Base-by-base conservation (phyloP, 2,797 vertebrate species). In the Delichon dasypus region DNA sequence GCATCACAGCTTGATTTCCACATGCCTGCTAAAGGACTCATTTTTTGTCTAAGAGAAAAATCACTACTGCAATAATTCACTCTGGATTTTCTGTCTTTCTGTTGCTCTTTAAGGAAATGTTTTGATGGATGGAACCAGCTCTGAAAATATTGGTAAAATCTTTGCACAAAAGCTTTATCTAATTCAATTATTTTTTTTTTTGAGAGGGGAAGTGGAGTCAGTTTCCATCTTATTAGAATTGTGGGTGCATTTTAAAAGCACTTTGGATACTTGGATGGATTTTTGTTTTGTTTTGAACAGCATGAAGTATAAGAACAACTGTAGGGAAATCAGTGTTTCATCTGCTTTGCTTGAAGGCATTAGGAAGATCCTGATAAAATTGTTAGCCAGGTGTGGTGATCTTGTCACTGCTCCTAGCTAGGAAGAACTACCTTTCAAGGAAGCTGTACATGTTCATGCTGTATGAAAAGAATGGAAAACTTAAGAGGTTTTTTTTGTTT, bases 391-490 rank as follows among this genome's bases (percentile, higher is more conserved):
- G 89, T 96, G 89, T 86, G 74, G 87, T 67, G 80, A 88, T 94
- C 75, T 74, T 93, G 79, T 94, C 82, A 62, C 80, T 86, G 89
- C 78, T 92, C 16, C 82, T 80, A 94, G 91, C 88, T 87, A 93
- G 88, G 79, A 5, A 85, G 66, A 25, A 23, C 80, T 71, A 15
- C 72, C 77, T 93, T 95, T 97, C 85, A 89, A 81, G 79, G 91
- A 93, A 87, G 66, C 55, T 68, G 75, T 85, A 89, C 68, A 34
- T 83, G 44, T 68, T 66, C 6, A 8, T 68, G 76, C 84, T 19
- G 1, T 81, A 88, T 89, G 88, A 88, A 96, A 88, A 97, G 94
- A 94, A 94, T 93, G 75, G 81, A 81, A 92, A 93, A 92, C 90
- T 96, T 91, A 72, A 89, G 96, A 95, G 86, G 79, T 34, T 38